A percentile compares a stretch with the other conserved stretches of the same genome.
Conservation (phyloP, 2,797 vertebrate genomes). For the Apogon hyalosoma region DNA sequence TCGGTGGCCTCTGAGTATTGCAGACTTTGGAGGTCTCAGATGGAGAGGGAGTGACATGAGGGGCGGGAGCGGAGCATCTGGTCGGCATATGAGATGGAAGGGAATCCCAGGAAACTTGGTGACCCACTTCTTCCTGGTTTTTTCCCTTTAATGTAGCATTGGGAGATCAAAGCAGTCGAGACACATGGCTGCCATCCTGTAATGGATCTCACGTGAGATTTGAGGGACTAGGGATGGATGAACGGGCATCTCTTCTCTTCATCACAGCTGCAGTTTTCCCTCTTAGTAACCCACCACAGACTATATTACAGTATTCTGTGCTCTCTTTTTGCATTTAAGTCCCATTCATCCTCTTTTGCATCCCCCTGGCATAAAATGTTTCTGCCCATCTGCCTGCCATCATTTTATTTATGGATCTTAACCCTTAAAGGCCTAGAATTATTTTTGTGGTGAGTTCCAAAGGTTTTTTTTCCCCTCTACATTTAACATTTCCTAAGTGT, state of each 20-base stretch:
- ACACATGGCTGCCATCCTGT: constrained; percentile 80
- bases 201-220: constrained; percentile 79
- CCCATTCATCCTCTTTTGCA: constrained; percentile 5
- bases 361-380: too few species aligned
- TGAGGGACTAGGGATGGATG: constrained; percentile 46
- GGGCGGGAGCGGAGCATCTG: constrained; percentile 74
- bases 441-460: too few species aligned
- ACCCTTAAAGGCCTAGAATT: too few species aligned
- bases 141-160: constrained; percentile 71
- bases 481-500: too few species aligned
- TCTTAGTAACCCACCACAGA: constrained; percentile 49
- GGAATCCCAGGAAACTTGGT: constrained; percentile 80
- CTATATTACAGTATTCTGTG: constrained; percentile 33
- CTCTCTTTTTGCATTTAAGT: constrained; percentile 32
- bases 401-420: too few species aligned
- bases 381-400: too few species aligned
- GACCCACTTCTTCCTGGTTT: constrained; percentile 78
- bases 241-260: constrained; percentile 49
- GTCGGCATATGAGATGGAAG: constrained; percentile 77
- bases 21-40: constrained; percentile 49
- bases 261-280: constrained; percentile 64
- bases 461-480: too few species aligned
- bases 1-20: constrained; percentile 23
- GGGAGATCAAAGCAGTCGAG: constrained; percentile 74
- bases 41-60: constrained; percentile 55